phyloP scores from a whole-genome alignment of 1,140 invertebrate genomes.

The Halesus radiatus region DNA sequence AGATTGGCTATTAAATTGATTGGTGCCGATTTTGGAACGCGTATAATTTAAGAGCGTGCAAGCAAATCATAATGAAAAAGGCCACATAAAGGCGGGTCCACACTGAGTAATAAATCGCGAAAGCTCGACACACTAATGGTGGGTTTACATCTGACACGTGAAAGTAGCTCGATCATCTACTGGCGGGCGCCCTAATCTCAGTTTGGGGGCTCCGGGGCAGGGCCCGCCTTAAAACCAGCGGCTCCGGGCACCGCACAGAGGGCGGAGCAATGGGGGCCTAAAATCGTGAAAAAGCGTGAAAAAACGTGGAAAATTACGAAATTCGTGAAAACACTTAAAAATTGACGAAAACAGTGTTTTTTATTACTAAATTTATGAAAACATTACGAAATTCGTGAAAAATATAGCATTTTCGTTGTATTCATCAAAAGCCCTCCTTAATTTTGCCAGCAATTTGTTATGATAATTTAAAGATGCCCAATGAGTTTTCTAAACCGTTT shows the following conservation, averaged over 20 bases:
- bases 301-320: slow-evolving; percentile 10
- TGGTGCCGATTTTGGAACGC: not conserved
- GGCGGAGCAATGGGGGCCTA: slow-evolving; percentile 9
- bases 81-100: slow-evolving; percentile 19
- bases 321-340: not conserved
- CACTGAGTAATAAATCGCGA: slow-evolving; percentile 12
- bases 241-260: not conserved
- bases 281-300: slow-evolving; percentile 29
- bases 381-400: too few relatives aligned
- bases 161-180: slow-evolving; percentile 35
- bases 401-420: too few relatives aligned
- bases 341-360: too few relatives aligned
- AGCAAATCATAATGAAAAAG: slow-evolving; percentile 1
- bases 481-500: too few relatives aligned
- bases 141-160: slow-evolving; percentile 25
- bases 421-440: too few relatives aligned
- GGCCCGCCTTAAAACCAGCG: slow-evolving; percentile 12
- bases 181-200: slow-evolving; percentile 25
- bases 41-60: not conserved
- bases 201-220: slow-evolving; percentile 17
- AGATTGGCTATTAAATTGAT: too few relatives aligned
- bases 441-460: too few relatives aligned
- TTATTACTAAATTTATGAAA: too few relatives aligned
- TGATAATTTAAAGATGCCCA: too few relatives aligned
- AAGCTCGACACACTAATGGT: slow-evolving; percentile 33